Percentiles rank a stretch among this genome's conserved stretches.
These are phyloP conservation scores for Microplitis demolitor DNA, from an alignment of 1,140 invertebrate species.

Conservation along the genomic window DNA sequence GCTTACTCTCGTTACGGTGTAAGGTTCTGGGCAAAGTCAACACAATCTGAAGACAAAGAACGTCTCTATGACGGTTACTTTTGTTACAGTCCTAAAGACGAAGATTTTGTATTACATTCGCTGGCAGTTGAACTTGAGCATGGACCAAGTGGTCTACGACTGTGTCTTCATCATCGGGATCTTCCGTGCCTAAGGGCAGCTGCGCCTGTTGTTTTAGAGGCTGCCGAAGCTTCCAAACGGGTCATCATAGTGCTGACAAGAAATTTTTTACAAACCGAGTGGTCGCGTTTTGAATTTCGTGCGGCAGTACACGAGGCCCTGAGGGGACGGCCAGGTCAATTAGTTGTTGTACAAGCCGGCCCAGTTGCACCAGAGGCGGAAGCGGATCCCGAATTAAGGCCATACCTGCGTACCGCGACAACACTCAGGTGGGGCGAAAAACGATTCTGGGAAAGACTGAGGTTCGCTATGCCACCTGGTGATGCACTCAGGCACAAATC, in stretches of 20 bases:
- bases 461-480: slow-evolving; percentile 81
- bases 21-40: slow-evolving; percentile 67
- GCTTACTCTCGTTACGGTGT: slow-evolving; percentile 86
- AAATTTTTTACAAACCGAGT: slow-evolving; percentile 85
- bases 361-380: slow-evolving; percentile 78
- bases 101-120: slow-evolving; percentile 84
- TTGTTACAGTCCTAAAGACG: slow-evolving; percentile 90
- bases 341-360: slow-evolving; percentile 86
- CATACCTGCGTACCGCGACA: slow-evolving; percentile 83
- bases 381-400: slow-evolving; percentile 83
- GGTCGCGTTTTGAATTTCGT: slow-evolving; percentile 82
- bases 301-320: slow-evolving; percentile 85
- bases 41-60: slow-evolving; percentile 71
- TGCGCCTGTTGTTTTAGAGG: slow-evolving; percentile 80
- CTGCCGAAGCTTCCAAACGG: slow-evolving; percentile 81
- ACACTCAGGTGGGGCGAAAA: slow-evolving; percentile 87
- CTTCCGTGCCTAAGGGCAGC: slow-evolving; percentile 77
- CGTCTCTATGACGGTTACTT: slow-evolving; percentile 93
- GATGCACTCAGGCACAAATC: slow-evolving; percentile 57
- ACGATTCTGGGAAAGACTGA: slow-evolving; percentile 89
- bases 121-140: slow-evolving; percentile 85
- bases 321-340: slow-evolving; percentile 79
- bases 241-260: slow-evolving; percentile 81
- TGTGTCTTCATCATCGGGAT: slow-evolving; percentile 87
- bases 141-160: slow-evolving; percentile 70